phyloP scores from a whole-genome alignment of 2,888 invertebrate species.

The Pachycephus smyrnensis region DNA sequence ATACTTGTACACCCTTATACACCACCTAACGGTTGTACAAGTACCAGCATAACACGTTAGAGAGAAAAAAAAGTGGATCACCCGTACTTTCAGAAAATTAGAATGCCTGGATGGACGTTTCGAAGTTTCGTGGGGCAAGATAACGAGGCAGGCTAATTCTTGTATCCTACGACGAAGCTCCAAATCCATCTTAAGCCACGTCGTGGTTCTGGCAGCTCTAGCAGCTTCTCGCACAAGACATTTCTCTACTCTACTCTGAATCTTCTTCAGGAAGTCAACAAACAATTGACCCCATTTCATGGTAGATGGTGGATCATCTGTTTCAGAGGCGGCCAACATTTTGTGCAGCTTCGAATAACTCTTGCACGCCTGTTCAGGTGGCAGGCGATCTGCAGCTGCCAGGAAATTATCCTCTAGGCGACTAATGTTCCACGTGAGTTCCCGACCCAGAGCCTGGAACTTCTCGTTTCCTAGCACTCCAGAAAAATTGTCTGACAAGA shows the following conservation, averaged over 20 bases:
- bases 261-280: conserved; percentile 72
- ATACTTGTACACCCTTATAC: not conserved
- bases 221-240: conserved; percentile 79
- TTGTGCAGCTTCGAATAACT: conserved; percentile 73
- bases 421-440: conserved; percentile 80
- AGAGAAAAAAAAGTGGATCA: not conserved
- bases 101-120: conserved; percentile 58
- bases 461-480: conserved; percentile 77
- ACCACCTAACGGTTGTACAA: not conserved
- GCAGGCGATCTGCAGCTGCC: conserved; percentile 81
- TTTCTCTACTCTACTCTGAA: conserved; percentile 77
- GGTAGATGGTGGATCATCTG: conserved; percentile 62
- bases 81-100: conserved; percentile 56
- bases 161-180: conserved; percentile 75
- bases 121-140: conserved; percentile 63
- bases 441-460: conserved; percentile 77
- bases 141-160: conserved; percentile 72
- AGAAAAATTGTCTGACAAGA: conserved; percentile 82
- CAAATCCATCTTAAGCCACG: conserved; percentile 76
- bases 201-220: conserved; percentile 73
- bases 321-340: conserved; percentile 52
- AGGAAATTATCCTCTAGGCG: conserved; percentile 84
- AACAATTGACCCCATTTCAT: conserved; percentile 71
- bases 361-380: conserved; percentile 85
- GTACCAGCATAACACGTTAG: not conserved